A percentile compares a stretch with the other conserved stretches of the same genome.
Conservation (phyloP, 2,113 vertebrate genomes). For the Gymnarchus niloticus region DNA sequence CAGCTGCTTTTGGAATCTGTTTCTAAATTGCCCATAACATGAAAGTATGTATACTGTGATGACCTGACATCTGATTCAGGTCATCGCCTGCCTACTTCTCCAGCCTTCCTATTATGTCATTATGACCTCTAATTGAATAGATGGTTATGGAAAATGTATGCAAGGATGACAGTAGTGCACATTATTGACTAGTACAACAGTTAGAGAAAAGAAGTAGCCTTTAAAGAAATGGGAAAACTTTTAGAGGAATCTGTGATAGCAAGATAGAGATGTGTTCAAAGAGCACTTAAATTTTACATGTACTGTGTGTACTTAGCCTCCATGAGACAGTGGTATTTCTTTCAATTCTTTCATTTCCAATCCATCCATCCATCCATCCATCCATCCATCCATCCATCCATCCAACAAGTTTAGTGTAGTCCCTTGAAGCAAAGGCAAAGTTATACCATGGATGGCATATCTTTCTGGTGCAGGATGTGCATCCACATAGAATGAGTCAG, state of each 20-base stretch:
- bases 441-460: no score
- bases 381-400: background rate
- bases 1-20: no score
- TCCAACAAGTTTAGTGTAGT: no score
- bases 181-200: constrained; percentile 6
- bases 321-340: no score
- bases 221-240: background rate
- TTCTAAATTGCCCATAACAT: background rate
- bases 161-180: background rate
- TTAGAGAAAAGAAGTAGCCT: background rate
- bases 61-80: background rate
- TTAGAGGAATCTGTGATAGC: no score
- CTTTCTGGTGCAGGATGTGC: no score
- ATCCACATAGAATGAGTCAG: no score
- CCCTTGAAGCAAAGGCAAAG: no score
- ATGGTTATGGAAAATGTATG: background rate
- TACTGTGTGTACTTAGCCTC: background rate
- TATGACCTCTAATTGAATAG: background rate
- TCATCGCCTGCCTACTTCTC: background rate
- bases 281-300: background rate
- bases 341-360: background rate
- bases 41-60: background rate
- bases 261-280: background rate
- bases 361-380: background rate
- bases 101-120: background rate